Base-by-base conservation (phyloP, 2,113 vertebrate genomes). In the Cryptotis parvus region DNA sequence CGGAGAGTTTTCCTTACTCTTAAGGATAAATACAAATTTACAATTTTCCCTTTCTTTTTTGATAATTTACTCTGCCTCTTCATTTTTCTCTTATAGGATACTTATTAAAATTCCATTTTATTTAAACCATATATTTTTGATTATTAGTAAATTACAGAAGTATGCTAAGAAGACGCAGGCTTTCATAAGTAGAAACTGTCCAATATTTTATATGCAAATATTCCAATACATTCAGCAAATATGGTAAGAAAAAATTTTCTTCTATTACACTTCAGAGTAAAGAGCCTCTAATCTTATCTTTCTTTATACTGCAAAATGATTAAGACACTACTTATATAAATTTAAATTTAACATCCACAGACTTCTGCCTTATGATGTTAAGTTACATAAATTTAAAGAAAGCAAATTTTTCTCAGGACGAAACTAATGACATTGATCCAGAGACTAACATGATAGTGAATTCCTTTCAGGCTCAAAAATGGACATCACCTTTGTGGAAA, bases 311-410 rank as follows among this genome's bases (percentile, higher is more conserved):
- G 43, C 31, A 22, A 49, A 58, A 76, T 52, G 37, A 95, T 94
- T 86, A 90, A 68, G 39, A 74, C 22, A 92, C 61, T 74, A 92
- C 27, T 66, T 91, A 63, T 41, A 89, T 76, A 90, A 88, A 91
- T 91, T 65, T 49, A 93, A 94, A 93, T 95, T 76, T 92, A 92
- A 91, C 78, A 91, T 91, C 66, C 84, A 81, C 58, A 94, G 93
- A 95, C 88, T 91, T 76, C 52, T 83, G 52, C 33, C 16, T 90
- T 89, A 43, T 41, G 39, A 58, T 82, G 55, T 95, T 89, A 85
- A 87, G 49, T 91, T 92, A 84, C 41, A 91, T 49, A 87, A 66
- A 91, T 83, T 85, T 94, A 66, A 85, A 83, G 84, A 91, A 92
- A 79, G 58, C 37, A 84, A 2, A 88, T 84, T 94, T 58, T 91